phyloP scores from a whole-genome alignment of 2,888 invertebrate genomes.

The Temnothorax ravouxi region DNA sequence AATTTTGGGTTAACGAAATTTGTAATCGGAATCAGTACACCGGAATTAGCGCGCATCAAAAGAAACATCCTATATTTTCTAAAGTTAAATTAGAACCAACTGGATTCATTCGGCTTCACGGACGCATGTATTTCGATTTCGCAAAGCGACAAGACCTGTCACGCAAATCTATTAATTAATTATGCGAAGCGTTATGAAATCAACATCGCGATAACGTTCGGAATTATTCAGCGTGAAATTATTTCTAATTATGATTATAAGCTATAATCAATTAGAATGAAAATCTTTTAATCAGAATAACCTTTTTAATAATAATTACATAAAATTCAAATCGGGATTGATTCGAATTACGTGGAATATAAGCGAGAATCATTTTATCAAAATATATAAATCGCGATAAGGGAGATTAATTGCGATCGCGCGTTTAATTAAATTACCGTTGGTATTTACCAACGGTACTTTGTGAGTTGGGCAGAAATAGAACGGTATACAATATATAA shows the following conservation, averaged over 20 bases:
- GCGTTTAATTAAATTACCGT: constrained; percentile 19
- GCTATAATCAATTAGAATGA: neutral
- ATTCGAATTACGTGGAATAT: neutral
- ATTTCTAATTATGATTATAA: neutral
- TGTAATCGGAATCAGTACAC: neutral
- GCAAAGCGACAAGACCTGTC: neutral
- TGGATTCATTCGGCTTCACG: neutral
- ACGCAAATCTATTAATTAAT: neutral
- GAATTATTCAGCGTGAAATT: neutral
- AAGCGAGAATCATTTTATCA: neutral
- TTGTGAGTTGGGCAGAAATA: neutral
- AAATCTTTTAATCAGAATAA: neutral
- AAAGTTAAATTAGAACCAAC: neutral
- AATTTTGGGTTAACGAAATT: neutral
- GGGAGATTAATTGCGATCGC: neutral
- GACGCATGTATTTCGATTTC: neutral
- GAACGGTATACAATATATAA: constrained; percentile 10
- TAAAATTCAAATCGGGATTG: neutral
- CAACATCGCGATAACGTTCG: neutral
- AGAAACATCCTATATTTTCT: neutral
- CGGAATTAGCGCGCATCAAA: neutral
- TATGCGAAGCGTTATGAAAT: neutral
- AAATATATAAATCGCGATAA: constrained; percentile 25
- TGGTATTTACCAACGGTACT: constrained; percentile 7
- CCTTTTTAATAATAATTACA: neutral